Conservation (phyloP, 2,113 vertebrate species). For the Artemisiospiza belli region DNA sequence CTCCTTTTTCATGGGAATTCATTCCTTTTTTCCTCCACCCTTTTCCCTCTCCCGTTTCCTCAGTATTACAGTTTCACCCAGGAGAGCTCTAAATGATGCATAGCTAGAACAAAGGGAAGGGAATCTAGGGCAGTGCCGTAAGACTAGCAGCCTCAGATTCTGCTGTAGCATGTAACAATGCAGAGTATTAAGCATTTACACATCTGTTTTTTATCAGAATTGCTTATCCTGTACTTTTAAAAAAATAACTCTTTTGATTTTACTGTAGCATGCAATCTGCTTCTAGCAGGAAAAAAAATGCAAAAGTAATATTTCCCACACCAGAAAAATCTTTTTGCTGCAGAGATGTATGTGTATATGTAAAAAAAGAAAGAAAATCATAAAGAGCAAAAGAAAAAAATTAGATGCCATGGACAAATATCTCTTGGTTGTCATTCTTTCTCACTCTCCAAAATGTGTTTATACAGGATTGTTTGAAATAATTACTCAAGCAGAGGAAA, state of each 20-base stretch:
- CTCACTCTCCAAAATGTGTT: background rate
- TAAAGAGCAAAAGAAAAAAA: background rate
- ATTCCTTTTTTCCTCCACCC: background rate
- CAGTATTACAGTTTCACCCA: constrained; percentile 20
- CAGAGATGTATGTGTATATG: background rate
- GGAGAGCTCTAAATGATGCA: constrained; percentile 47
- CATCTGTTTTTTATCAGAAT: constrained; percentile 67
- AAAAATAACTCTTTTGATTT: constrained; percentile 64
- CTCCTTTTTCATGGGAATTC: background rate
- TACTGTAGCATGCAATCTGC: constrained; percentile 7
- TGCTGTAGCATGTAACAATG: constrained; percentile 33
- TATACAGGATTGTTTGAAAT: background rate
- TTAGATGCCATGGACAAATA: background rate
- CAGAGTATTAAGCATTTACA: constrained; percentile 66
- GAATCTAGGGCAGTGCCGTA: constrained; percentile 70
- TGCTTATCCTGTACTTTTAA: constrained; percentile 65
- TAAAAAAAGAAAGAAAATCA: background rate
- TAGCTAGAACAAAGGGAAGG: constrained; percentile 66
- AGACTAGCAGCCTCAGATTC: constrained; percentile 18
- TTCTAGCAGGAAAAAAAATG: constrained; percentile 16
- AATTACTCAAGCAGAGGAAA: background rate
- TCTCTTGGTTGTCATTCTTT: background rate
- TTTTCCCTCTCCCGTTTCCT: background rate
- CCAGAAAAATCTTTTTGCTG: background rate
- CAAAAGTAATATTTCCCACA: background rate